Conservation (phyloP, 2,113 vertebrate genomes). For the Terrapene triunguis region DNA sequence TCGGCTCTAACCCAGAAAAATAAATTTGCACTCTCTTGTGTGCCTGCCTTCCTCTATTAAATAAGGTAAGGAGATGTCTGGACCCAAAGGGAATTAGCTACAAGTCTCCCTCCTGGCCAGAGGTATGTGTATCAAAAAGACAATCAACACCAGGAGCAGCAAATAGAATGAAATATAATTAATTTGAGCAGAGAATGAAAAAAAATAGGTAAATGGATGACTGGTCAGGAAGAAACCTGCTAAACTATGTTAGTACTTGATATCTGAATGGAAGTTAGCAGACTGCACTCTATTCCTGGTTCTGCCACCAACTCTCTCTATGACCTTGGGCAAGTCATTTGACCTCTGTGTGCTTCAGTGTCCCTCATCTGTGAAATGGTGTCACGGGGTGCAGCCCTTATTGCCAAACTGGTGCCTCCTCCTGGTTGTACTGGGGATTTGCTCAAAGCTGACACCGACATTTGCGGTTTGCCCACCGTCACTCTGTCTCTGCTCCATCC, state of each 20-base stretch:
- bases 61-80: background rate
- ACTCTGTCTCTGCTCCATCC: no score
- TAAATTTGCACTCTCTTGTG: background rate
- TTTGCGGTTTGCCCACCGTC: no score
- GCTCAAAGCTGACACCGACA: no score
- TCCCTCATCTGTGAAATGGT: fast-evolving
- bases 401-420: no score
- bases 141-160: fast-evolving
- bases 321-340: background rate
- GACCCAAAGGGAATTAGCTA: background rate
- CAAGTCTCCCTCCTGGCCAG: background rate
- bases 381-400: no score
- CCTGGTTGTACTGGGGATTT: no score
- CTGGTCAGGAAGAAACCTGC: background rate
- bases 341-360: background rate
- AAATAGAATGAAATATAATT: background rate
- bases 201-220: background rate
- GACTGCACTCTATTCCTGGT: background rate
- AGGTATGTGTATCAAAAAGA: background rate
- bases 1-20: background rate
- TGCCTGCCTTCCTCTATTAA: background rate
- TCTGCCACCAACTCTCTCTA: fast-evolving
- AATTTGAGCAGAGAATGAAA: background rate
- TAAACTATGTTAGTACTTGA: background rate
- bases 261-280: background rate